phyloP scores from a whole-genome alignment of 1,140 invertebrate species.

The Ectropis grisescens region DNA sequence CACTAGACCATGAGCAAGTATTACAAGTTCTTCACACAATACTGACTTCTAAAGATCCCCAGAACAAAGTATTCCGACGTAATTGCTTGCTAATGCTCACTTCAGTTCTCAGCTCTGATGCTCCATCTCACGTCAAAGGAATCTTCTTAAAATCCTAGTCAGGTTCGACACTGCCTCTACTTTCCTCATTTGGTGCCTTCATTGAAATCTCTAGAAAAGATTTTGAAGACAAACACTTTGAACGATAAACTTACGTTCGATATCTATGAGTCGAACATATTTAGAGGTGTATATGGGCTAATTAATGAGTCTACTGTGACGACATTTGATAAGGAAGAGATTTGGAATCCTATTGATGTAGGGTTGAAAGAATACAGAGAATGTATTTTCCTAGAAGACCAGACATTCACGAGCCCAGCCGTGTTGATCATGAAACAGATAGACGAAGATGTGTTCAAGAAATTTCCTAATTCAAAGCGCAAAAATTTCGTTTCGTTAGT shows the following conservation, averaged over 20 bases:
- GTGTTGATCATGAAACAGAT: conserved; percentile 71
- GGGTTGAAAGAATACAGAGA: conserved; percentile 54
- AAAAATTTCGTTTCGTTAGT: conserved; percentile 59
- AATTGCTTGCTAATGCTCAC: conserved; percentile 43
- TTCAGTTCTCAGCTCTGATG: conserved; percentile 28
- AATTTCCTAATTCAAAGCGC: conserved; percentile 54
- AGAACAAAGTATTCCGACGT: conserved; percentile 41
- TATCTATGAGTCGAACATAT: conserved; percentile 55
- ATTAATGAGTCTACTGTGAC: conserved; percentile 48
- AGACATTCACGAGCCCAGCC: conserved; percentile 39
- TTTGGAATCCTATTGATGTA: conserved; percentile 58
- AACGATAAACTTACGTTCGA: conserved; percentile 40
- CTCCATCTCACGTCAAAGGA: conserved; percentile 44
- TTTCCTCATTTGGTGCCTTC: conserved; percentile 32
- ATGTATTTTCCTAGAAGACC: conserved; percentile 40
- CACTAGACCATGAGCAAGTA: conserved; percentile 74
- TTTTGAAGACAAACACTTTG: conserved; percentile 20
- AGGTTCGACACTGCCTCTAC: conserved; percentile 29
- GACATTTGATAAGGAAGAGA: conserved; percentile 34
- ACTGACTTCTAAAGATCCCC: conserved; percentile 24
- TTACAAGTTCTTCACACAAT: conserved; percentile 54
- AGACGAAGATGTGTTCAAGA: conserved; percentile 69
- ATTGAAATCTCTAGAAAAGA: conserved; percentile 28
- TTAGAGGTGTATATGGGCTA: conserved; percentile 50
- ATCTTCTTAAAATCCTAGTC: conserved; percentile 32